A percentile compares a stretch with the other conserved stretches of the same genome.
These are phyloP conservation scores for Eriosoma lanigerum DNA, from an alignment of 1,140 invertebrate genomes.

Conservation along the genomic window DNA sequence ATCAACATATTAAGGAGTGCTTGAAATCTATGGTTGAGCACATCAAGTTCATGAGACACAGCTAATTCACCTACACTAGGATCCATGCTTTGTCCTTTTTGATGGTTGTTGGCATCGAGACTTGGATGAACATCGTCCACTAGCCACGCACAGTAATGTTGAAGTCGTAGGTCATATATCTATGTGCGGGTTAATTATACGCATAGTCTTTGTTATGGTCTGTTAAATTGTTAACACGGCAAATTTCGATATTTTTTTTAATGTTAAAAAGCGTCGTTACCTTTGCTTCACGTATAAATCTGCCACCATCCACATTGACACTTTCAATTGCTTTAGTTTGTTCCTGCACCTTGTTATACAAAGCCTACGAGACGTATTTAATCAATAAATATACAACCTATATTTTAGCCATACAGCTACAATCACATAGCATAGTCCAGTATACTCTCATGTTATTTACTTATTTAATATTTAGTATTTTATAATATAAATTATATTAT, in stretches of 20 bases:
- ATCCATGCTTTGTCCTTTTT: slow-evolving; percentile 55
- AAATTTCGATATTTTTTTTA: slow-evolving; percentile 31
- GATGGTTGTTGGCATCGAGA: slow-evolving; percentile 66
- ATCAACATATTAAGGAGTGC: slow-evolving; percentile 73
- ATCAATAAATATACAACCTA: slow-evolving; percentile 26
- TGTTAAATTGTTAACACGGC: slow-evolving; percentile 58
- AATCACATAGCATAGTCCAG: not conserved
- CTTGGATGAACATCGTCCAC: slow-evolving; percentile 85
- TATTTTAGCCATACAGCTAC: not conserved
- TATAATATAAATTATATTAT: not conserved
- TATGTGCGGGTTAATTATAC: slow-evolving; percentile 59
- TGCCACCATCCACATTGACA: slow-evolving; percentile 90
- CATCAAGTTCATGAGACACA: slow-evolving; percentile 82
- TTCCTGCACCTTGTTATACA: slow-evolving; percentile 87
- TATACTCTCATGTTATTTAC: slow-evolving; percentile 7
- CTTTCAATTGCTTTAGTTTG: slow-evolving; percentile 90
- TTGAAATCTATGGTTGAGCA: slow-evolving; percentile 79
- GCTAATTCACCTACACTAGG: slow-evolving; percentile 71
- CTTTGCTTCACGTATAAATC: slow-evolving; percentile 96
- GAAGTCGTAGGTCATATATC: slow-evolving; percentile 86
- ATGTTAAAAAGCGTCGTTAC: slow-evolving; percentile 64
- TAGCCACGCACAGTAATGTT: slow-evolving; percentile 83
- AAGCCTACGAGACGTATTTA: slow-evolving; percentile 67
- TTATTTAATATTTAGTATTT: slow-evolving; percentile 29
- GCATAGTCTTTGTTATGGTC: slow-evolving; percentile 56